A percentile compares a stretch with the other conserved stretches of the same genome.
Evolutionary conservation across 2,888 invertebrate species (phyloP).

Genomic region (Machimus rusticus): DNA sequence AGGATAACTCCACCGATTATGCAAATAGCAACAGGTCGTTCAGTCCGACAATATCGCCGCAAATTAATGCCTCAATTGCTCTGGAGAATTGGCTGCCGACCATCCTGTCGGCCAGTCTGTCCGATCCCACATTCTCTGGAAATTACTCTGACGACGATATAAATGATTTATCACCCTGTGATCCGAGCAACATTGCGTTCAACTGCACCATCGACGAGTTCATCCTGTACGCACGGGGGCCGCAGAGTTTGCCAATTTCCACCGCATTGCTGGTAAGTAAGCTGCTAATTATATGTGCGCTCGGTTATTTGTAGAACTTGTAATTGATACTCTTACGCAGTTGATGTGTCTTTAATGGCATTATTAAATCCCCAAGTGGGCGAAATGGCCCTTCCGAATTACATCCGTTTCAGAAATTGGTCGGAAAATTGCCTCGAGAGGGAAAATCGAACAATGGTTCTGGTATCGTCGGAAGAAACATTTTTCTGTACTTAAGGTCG

Average conservation of each 20-base stretch:
- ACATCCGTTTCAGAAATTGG: not conserved
- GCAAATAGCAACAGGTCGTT: not conserved
- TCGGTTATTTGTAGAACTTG: not conserved
- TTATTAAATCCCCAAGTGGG: not conserved
- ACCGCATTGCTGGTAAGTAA: conserved; percentile 64
- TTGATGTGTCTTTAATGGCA: conserved; percentile 1
- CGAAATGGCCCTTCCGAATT: not conserved
- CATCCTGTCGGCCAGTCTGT: not conserved
- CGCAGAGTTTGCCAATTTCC: conserved; percentile 68
- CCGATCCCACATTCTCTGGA: not conserved
- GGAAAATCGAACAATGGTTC: not conserved
- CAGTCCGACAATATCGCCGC: not conserved
- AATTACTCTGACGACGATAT: conserved; percentile 40
- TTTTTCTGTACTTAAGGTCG: not conserved
- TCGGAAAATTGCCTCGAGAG: not conserved
- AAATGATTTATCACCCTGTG: conserved; percentile 55
- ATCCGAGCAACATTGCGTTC: conserved; percentile 64
- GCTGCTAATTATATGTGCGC: not conserved
- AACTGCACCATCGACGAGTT: conserved; percentile 71
- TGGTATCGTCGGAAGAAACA: not conserved
- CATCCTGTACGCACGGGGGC: conserved; percentile 69
- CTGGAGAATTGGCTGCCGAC: not conserved
- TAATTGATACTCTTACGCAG: not conserved
- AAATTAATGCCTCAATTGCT: not conserved
- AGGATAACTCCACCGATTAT: not conserved